These are phyloP conservation scores for Meiosimyza decipiens DNA, from an alignment of 2,888 invertebrate genomes.

Conservation along the genomic window DNA sequence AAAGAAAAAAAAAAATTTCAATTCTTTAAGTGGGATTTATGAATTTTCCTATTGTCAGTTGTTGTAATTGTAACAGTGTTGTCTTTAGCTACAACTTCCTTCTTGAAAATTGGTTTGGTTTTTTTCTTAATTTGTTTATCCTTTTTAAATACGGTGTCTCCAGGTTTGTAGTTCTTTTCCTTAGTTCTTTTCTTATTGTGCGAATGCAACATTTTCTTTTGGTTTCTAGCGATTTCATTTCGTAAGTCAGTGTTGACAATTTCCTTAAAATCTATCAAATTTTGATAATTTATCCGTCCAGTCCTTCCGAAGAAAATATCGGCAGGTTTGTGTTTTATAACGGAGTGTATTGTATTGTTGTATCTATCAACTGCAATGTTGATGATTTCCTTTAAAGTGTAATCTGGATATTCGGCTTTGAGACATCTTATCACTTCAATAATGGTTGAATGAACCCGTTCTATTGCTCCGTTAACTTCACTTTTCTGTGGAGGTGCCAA, in stretches of 20 bases:
- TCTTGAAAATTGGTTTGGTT: constrained; percentile 34
- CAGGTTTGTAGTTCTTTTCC: constrained; percentile 32
- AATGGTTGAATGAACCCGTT: constrained; percentile 40
- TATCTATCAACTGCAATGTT: constrained; percentile 39
- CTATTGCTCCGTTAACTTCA: constrained; percentile 42
- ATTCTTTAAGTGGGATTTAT: constrained; percentile 24
- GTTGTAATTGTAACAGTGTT: constrained; percentile 40
- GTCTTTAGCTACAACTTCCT: constrained; percentile 37
- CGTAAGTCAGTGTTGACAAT: neutral
- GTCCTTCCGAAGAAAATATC: neutral
- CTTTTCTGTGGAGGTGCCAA: constrained; percentile 41
- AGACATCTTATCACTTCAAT: constrained; percentile 40
- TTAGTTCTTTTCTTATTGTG: constrained; percentile 36
- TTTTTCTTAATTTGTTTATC: constrained; percentile 39
- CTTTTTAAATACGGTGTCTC: constrained; percentile 34
- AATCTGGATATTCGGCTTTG: constrained; percentile 30
- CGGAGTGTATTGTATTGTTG: constrained; percentile 24
- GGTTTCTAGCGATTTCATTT: too few species aligned
- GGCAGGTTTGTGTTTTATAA: neutral
- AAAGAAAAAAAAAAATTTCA: too few species aligned
- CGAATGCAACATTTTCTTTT: constrained; percentile 33
- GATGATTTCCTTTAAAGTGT: constrained; percentile 35
- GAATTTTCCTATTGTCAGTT: constrained; percentile 19
- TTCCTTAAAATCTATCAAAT: constrained; percentile 38
- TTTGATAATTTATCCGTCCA: constrained; percentile 25